Conservation (phyloP, 2,888 invertebrate species). For the Synanthedon vespiformis region DNA sequence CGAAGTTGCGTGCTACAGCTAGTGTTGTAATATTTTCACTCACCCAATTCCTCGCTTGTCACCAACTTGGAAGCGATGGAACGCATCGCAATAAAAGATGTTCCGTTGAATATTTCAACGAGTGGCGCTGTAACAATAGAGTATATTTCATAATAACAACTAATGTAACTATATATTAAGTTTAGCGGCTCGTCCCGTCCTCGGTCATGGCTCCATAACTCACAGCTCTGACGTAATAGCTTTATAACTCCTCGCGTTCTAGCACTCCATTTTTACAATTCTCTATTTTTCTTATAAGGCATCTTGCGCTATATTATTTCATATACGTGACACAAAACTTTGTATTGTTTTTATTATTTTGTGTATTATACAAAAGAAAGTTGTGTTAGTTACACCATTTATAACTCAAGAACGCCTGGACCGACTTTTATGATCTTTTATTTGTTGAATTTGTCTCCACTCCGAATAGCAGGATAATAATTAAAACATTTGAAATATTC, state of each 20-base stretch:
- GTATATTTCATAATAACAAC: neutral
- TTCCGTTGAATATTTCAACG: slow-evolving; percentile 80
- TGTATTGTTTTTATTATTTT: too few species aligned
- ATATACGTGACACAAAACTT: too few species aligned
- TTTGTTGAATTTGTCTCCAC: too few species aligned
- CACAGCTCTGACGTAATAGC: neutral
- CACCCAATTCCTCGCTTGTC: slow-evolving; percentile 78
- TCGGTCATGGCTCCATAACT: neutral
- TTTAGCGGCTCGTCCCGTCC: neutral
- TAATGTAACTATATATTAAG: neutral
- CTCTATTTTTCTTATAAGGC: neutral
- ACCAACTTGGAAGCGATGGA: slow-evolving; percentile 82
- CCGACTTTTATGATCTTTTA: too few species aligned
- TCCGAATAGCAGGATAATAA: too few species aligned
- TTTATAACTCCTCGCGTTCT: neutral
- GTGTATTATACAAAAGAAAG: too few species aligned
- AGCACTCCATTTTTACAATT: neutral
- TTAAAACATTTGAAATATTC: too few species aligned
- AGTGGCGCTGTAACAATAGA: slow-evolving; percentile 22
- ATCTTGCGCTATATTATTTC: too few species aligned
- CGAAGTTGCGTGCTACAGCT: too few species aligned
- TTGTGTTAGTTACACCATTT: too few species aligned
- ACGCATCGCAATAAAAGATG: slow-evolving; percentile 82
- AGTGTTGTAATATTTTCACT: slow-evolving; percentile 18
- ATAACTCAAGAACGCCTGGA: too few species aligned